Base-by-base conservation (phyloP, 37 sponge, comb jelly and placozoan species). In the Chondrilla cf. caribensis region DNA sequence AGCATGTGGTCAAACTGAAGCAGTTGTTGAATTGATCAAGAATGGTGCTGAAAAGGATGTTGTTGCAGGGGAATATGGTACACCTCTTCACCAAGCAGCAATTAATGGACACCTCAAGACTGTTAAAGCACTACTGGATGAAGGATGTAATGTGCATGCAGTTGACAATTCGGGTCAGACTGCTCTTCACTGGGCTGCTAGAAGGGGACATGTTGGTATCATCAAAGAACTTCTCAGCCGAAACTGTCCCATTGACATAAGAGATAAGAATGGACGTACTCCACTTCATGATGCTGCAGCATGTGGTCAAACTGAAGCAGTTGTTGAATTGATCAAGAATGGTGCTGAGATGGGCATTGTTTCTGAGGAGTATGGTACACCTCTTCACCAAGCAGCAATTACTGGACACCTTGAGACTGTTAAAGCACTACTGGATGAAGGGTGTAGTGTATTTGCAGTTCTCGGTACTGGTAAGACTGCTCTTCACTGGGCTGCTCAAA, bases 401-500 rank as follows among this genome's bases (percentile, higher is more conserved):
- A 2, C 42, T 43, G 43, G 43, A 41, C 76, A 73, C 24, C 25
- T 73, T 22, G 15, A 37, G 17, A 43, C 25, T 73, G 76, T 73
- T 1, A 42, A 73, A 15, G 41, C 7, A 42, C 38, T 73, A 19
- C 18, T 73, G 19, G 24, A 73, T 32, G 44, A 38, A 73, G 76
- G 76, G 9, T 73, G 76, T 40, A 15, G 2, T 73, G 43, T 73
- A 37, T n/a, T 21, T 36, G 42, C 24, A 19, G 76, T 36, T n/a
- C 6, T 41, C 40, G 36, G 25, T 1, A 5, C 21, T 73, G 76
- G 42, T 3, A 15, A 2, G 2, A 73, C 41, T 2, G 43, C 41
- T 43, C 41, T 73, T 37, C 76, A 73, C 24, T n/a, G 25, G 39
- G 76, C 76, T n/a, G 76, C 76, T 73, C n/a, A 2, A 22, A 19